A percentile compares a stretch with the other conserved stretches of the same genome.
These are phyloP conservation scores for Tautogolabrus adspersus DNA, from an alignment of 2,113 vertebrate genomes.

Conservation along the genomic window DNA sequence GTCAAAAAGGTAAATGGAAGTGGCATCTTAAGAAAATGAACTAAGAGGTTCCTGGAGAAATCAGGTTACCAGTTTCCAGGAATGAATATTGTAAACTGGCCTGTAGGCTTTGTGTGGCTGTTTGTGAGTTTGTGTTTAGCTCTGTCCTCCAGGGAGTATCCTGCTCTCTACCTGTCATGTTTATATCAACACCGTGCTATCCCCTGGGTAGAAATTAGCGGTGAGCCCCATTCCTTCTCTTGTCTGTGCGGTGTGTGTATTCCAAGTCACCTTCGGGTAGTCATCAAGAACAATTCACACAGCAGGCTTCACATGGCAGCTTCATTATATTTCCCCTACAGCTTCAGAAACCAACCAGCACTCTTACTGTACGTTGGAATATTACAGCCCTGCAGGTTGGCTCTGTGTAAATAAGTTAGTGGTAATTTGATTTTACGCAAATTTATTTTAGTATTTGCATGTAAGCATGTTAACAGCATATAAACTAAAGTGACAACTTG, in stretches of 20 bases:
- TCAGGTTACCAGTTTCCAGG: not conserved
- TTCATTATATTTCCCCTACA: constrained; percentile 47
- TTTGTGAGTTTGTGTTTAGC: constrained; percentile 1
- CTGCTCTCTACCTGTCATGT: not conserved
- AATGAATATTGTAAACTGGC: not conserved
- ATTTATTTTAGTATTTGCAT: constrained; percentile 2
- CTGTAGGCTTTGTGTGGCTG: not conserved
- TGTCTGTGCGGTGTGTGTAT: constrained; percentile 13
- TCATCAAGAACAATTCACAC: constrained; percentile 17
- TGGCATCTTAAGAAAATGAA: not conserved
- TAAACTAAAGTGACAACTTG: not conserved
- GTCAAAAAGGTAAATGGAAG: not conserved
- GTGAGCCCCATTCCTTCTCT: not conserved
- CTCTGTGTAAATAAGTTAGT: constrained; percentile 19
- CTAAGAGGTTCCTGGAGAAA: not conserved
- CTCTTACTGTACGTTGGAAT: not conserved
- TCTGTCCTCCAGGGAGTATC: not conserved
- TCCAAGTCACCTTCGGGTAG: constrained; percentile 22
- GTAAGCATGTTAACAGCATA: not conserved
- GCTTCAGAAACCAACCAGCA: constrained; percentile 13
- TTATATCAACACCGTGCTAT: not conserved
- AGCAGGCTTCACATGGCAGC: constrained; percentile 25
- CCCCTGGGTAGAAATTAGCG: not conserved
- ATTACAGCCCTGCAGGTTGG: not conserved
- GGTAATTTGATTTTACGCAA: constrained; percentile 29